Base-by-base conservation (phyloP, 2,113 vertebrate genomes). In the Anarhynchus alexandrinus region DNA sequence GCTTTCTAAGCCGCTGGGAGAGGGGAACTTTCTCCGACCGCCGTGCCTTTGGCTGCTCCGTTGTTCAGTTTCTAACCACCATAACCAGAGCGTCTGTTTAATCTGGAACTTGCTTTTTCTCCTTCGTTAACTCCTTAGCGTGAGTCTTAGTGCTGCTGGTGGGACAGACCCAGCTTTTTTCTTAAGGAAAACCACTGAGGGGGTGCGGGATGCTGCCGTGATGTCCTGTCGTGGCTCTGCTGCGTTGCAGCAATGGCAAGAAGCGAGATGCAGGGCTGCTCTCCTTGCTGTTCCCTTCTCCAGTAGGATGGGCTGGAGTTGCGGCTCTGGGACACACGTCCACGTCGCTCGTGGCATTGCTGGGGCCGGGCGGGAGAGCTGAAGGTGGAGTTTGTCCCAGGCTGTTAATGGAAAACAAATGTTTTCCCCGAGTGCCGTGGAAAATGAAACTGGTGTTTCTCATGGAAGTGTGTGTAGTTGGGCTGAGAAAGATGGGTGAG, bases 391-490 rank as follows among this genome's bases (percentile, higher is more conserved):
- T 62, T 89, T 82, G 43, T 62, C 52, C 61, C 51, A 29, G 73
- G 1, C 42, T 67, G 47, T 45, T 51, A 67, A 67, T 8, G 13
- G 69, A 79, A 71, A 87, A 45, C 87, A 81, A 78, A 45, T 2
- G 2, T 51, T 87, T 71, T 66, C 69, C 36, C 11, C 2, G 26
- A 61, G 47, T 7, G 23, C 17, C 8, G 8, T 5, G 30, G 94
- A 19, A 82, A 87, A 59, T 15, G 13, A 67, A 79, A 32, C 6
- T 4, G 4, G 23, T 40, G 40, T 77, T 82, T 69, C 26, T 54
- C 16, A 26, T 1, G 22, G 61, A 38, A 38, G 22, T 3, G n/a
- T 1, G 3, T 0, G 2, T 3, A 40, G 58, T 11, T 1, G 6
- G 25, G 59, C 64, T 78, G 72, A n/a, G 27, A 57, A 76, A 36